phyloP scores from a whole-genome alignment of 2,797 vertebrate species.

The Lemur catta region DNA sequence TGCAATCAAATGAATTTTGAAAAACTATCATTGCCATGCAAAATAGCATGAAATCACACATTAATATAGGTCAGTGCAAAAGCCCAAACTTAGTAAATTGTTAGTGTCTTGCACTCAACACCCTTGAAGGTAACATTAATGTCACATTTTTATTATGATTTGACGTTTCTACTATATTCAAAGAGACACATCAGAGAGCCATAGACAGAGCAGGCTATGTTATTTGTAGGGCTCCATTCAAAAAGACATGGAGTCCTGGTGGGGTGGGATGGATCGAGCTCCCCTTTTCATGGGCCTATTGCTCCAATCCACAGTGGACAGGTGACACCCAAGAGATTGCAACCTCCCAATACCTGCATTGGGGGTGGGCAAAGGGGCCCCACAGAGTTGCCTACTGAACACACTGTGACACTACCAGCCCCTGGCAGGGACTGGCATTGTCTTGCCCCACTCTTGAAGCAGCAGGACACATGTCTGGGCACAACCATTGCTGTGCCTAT shows the following conservation, averaged over 20 bases:
- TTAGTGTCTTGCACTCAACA: conserved; percentile 66
- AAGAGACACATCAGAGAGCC: conserved; percentile 6
- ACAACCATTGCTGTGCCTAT: neutral
- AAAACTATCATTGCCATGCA: conserved; percentile 59
- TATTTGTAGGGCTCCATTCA: neutral
- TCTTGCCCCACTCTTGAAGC: neutral
- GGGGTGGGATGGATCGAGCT: neutral
- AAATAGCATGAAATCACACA: conserved; percentile 70
- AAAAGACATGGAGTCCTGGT: neutral
- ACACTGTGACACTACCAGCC: neutral
- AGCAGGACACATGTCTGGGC: neutral
- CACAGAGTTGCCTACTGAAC: neutral
- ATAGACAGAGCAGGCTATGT: neutral
- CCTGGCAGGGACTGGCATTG: neutral
- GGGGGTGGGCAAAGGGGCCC: neutral
- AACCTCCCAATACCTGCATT: neutral
- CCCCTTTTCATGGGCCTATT: neutral
- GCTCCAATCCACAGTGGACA: neutral
- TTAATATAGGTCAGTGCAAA: conserved; percentile 68
- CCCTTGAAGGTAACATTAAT: conserved; percentile 51
- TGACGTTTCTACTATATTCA: conserved; percentile 30
- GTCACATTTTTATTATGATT: conserved; percentile 62
- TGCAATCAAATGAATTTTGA: conserved; percentile 63
- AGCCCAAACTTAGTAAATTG: conserved; percentile 66
- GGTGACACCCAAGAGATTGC: neutral